phyloP scores from a whole-genome alignment of 1,140 invertebrate genomes.

The Mizuhopecten yessoensis region DNA sequence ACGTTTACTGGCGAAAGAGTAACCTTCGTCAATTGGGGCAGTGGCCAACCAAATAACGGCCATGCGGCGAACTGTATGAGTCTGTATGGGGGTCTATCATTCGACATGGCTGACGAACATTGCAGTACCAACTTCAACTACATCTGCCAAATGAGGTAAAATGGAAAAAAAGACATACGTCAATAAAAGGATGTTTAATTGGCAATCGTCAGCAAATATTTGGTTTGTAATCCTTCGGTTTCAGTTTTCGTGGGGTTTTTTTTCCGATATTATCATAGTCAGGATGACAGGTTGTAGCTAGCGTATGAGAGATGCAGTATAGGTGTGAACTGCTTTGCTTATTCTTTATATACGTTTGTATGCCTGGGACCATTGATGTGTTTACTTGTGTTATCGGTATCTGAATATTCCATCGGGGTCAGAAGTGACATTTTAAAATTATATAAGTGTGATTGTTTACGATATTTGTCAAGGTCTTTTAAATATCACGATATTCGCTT shows the following conservation, averaged over 20 bases:
- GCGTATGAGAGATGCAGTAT: not conserved
- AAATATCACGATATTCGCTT: too few relatives aligned
- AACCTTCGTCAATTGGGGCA: not conserved
- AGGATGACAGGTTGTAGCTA: not conserved
- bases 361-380: too few relatives aligned
- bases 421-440: too few relatives aligned
- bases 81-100: not conserved
- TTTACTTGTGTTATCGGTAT: too few relatives aligned
- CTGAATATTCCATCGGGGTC: too few relatives aligned
- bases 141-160: not conserved
- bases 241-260: too few relatives aligned
- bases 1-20: not conserved
- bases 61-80: not conserved
- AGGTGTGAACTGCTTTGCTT: not conserved
- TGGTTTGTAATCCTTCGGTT: too few relatives aligned
- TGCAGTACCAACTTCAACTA: not conserved
- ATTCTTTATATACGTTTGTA: too few relatives aligned
- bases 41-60: not conserved
- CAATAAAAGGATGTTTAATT: not conserved
- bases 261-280: not conserved
- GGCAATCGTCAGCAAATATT: not conserved
- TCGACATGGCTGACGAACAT: slow-evolving; percentile 10
- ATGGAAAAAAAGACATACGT: too few relatives aligned
- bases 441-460: too few relatives aligned
- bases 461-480: too few relatives aligned